phyloP scores from a whole-genome alignment of 2,888 invertebrate genomes.

The Antheraea assamensis region DNA sequence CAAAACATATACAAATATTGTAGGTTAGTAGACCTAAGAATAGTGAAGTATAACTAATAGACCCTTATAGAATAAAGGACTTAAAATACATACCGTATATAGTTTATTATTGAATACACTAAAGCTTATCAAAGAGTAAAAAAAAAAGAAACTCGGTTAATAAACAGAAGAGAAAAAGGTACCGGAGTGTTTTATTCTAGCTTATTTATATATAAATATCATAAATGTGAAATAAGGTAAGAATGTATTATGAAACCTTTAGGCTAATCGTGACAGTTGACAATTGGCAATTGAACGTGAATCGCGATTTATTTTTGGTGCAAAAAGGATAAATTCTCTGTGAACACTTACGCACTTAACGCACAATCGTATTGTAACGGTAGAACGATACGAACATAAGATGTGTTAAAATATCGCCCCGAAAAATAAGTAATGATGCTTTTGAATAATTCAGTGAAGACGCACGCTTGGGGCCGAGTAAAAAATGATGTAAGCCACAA shows the following conservation, averaged over 20 bases:
- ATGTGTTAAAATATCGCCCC: constrained; percentile 10
- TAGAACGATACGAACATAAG: neutral
- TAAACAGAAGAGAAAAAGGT: too few species aligned
- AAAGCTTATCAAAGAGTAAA: neutral
- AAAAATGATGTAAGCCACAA: constrained; percentile 70
- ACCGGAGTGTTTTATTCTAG: too few species aligned
- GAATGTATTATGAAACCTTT: too few species aligned
- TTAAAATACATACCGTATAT: too few species aligned
- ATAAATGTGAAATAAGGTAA: neutral
- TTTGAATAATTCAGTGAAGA: constrained; percentile 56
- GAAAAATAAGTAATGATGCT: constrained; percentile 23
- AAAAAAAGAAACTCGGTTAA: too few species aligned
- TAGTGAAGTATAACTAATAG: too few species aligned
- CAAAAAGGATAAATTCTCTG: neutral
- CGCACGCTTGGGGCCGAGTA: constrained; percentile 57
- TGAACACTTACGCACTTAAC: neutral
- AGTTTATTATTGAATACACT: too few species aligned
- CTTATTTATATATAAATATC: too few species aligned
- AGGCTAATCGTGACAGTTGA: neutral
- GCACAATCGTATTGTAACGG: neutral
- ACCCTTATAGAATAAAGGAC: too few species aligned
- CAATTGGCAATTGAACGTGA: neutral
- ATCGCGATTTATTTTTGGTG: neutral
- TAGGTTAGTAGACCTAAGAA: too few species aligned
- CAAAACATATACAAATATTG: too few species aligned